phyloP scores from a whole-genome alignment of 2,797 vertebrate genomes.

The Bradypodion pumilum region DNA sequence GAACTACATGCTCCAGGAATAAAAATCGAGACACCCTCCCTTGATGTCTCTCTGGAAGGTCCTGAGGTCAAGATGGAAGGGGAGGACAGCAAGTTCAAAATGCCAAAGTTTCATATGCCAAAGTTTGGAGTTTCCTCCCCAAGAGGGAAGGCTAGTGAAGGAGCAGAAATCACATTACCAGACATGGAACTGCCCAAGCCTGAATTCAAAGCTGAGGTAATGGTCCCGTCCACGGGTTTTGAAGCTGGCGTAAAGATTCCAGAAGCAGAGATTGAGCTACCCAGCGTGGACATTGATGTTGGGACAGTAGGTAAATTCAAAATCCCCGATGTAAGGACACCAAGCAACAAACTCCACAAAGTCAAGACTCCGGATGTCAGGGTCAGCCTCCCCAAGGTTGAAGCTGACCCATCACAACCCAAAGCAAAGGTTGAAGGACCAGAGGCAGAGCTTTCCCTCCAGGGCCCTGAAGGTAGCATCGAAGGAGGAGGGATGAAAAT shows the following conservation, averaged over 20 bases:
- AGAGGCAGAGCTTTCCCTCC: neutral
- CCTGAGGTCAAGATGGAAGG: neutral
- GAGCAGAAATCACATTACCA: too few species aligned
- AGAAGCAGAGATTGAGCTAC: too few species aligned
- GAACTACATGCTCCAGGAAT: neutral
- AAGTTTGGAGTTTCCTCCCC: conserved; percentile 64
- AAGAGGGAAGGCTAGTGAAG: too few species aligned
- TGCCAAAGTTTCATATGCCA: conserved; percentile 71
- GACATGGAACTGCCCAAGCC: too few species aligned
- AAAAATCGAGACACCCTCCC: neutral
- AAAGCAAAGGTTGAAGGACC: neutral
- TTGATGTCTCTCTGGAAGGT: rapidly evolving
- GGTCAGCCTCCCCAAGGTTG: neutral
- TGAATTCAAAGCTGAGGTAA: too few species aligned
- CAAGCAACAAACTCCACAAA: conserved; percentile 1
- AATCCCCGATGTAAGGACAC: neutral
- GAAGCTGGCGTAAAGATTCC: too few species aligned
- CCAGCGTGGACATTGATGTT: too few species aligned
- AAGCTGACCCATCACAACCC: neutral
- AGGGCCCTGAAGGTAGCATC: neutral
- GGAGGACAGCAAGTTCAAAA: conserved; percentile 44
- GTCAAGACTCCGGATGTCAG: neutral
- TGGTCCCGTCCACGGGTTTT: too few species aligned
- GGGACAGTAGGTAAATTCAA: neutral
- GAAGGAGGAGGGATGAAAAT: neutral